Evolutionary conservation across 2,888 invertebrate genomes (phyloP).

Genomic region (Chloroclystis v-ata): DNA sequence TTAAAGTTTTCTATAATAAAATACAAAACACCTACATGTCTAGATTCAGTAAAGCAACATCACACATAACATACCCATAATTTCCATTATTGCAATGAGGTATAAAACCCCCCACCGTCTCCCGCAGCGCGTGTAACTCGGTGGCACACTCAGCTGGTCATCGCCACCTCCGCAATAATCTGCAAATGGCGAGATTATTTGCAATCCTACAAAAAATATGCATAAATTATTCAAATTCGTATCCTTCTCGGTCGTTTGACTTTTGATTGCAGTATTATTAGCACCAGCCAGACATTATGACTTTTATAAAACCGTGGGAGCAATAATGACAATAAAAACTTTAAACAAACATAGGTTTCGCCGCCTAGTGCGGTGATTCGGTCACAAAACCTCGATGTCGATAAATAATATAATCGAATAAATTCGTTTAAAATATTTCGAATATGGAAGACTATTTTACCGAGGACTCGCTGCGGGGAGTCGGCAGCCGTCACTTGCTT

Average conservation of each 20-base stretch:
- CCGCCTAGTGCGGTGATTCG: conserved; percentile 9
- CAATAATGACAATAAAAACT: neutral
- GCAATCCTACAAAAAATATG: conserved; percentile 12
- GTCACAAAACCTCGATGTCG: conserved; percentile 19
- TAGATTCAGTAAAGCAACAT: no score
- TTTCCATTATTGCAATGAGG: neutral
- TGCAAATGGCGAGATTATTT: conserved; percentile 20
- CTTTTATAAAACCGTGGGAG: neutral
- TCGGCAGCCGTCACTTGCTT: conserved; percentile 58
- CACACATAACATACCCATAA: no score
- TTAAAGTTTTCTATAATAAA: no score
- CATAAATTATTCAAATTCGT: conserved; percentile 13
- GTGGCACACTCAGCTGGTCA: conserved; percentile 27
- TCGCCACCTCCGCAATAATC: conserved; percentile 25
- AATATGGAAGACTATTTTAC: conserved; percentile 44
- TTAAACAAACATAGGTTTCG: conserved; percentile 16
- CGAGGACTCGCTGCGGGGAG: conserved; percentile 60
- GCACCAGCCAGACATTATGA: neutral
- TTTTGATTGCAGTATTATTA: conserved; percentile 5
- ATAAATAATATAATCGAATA: conserved; percentile 35
- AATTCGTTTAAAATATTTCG: conserved; percentile 42
- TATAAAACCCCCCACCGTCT: conserved; percentile 6
- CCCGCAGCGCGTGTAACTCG: conserved; percentile 25
- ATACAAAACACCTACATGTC: no score
- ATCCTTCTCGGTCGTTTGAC: conserved; percentile 1